Percentiles rank a stretch among this genome's conserved stretches.
These are phyloP conservation scores for Fregata magnificens DNA, from an alignment of 2,113 vertebrate species.

Conservation along the genomic window DNA sequence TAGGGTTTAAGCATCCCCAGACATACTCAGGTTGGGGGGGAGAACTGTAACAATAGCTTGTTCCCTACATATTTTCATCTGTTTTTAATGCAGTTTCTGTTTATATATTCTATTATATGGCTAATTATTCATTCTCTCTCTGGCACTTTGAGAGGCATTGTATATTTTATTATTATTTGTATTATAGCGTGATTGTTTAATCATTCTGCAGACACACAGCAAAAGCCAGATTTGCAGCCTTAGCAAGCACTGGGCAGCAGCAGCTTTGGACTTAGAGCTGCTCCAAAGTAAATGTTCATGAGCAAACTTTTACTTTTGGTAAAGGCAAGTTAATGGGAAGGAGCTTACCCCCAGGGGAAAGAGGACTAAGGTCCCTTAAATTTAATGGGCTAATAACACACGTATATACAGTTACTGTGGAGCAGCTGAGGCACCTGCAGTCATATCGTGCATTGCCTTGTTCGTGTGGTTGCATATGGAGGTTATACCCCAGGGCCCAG, in stretches of 20 bases:
- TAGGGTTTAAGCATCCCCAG: constrained; percentile 7
- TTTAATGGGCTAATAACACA: fast-evolving
- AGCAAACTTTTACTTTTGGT: background rate
- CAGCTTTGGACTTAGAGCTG: background rate
- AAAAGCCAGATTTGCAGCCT: background rate
- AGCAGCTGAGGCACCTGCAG: background rate
- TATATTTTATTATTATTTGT: background rate
- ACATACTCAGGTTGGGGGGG: background rate
- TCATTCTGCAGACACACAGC: background rate
- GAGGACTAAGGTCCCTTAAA: background rate
- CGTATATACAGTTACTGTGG: fast-evolving
- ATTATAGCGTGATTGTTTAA: background rate
- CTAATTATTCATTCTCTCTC: background rate
- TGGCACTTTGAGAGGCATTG: background rate
- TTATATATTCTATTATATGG: background rate
- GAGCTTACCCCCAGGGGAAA: background rate
- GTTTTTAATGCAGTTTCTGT: background rate
- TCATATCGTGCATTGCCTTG: fast-evolving
- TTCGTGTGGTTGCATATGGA: fast-evolving
- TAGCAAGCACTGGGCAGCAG: background rate
- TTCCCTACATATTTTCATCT: background rate
- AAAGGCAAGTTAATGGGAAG: background rate
- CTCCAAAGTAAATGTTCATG: fast-evolving
- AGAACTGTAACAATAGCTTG: background rate
- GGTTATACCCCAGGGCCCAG: background rate